Conservation (phyloP, 2,888 invertebrate genomes). For the Geotrupes spiniger region DNA sequence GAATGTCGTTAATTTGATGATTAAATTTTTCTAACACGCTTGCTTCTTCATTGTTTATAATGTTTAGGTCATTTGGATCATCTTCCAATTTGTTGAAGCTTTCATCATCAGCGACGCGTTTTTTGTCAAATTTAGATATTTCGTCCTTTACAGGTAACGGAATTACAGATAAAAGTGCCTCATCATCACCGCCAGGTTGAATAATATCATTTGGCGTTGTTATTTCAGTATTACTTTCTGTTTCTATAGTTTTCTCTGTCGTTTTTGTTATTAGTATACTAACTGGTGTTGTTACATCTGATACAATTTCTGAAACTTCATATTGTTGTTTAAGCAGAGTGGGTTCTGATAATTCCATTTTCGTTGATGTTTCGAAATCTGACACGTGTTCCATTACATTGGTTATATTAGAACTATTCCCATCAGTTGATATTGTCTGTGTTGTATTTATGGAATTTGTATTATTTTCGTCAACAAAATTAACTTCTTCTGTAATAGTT, state of each 20-base stretch:
- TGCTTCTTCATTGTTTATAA: slow-evolving; percentile 38
- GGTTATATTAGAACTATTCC: no score
- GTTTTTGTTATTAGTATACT: slow-evolving; percentile 26
- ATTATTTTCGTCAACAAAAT: slow-evolving; percentile 19
- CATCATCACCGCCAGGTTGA: slow-evolving; percentile 26
- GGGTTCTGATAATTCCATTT: slow-evolving; percentile 2
- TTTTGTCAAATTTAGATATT: slow-evolving; percentile 26
- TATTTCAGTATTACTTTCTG: slow-evolving; percentile 29
- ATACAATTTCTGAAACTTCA: slow-evolving; percentile 37
- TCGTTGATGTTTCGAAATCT: slow-evolving; percentile 22
- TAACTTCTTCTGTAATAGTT: slow-evolving; percentile 35
- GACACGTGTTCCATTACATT: no score
- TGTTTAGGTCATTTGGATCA: slow-evolving; percentile 31
- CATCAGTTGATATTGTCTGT: no score
- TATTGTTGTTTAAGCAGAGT: slow-evolving; percentile 35
- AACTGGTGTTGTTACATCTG: slow-evolving; percentile 34
- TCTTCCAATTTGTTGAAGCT: slow-evolving; percentile 31
- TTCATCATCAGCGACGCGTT: slow-evolving; percentile 26
- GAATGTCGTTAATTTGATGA: slow-evolving; percentile 19
- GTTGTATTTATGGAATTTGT: not conserved
- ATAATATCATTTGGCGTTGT: slow-evolving; percentile 22
- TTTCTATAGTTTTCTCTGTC: slow-evolving; percentile 12
- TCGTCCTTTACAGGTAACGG: slow-evolving; percentile 27
- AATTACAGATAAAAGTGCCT: slow-evolving; percentile 29
- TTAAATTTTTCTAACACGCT: slow-evolving; percentile 37